Evolutionary conservation across 1,140 invertebrate genomes (phyloP).

Genomic region (Drosophila orena): DNA sequence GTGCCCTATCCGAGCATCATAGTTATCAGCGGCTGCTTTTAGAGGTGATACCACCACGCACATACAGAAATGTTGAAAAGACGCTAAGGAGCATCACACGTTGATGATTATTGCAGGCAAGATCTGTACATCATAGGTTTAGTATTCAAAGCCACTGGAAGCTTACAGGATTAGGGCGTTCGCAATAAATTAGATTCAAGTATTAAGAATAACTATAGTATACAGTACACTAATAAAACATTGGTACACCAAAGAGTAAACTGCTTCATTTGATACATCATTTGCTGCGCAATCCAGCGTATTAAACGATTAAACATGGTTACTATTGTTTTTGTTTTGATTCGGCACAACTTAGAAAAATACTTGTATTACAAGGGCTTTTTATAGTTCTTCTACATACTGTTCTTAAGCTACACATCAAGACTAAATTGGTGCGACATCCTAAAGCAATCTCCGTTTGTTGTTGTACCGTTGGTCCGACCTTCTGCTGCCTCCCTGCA

Average conservation of each 20-base stretch:
- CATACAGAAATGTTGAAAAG: constrained; percentile 89
- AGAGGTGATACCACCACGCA: constrained; percentile 88
- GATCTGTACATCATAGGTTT: constrained; percentile 22
- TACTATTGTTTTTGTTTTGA: too few relatives aligned
- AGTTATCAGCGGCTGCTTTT: constrained; percentile 88
- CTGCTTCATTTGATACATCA: too few relatives aligned
- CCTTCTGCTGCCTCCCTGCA: constrained; percentile 53
- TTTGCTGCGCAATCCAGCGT: too few relatives aligned
- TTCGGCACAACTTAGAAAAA: too few relatives aligned
- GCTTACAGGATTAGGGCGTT: constrained; percentile 2
- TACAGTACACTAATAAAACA: too few relatives aligned
- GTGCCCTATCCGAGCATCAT: constrained; percentile 87
- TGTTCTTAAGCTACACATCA: constrained; percentile 21
- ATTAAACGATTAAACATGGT: too few relatives aligned
- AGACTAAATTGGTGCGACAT: constrained; percentile 15
- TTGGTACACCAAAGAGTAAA: too few relatives aligned
- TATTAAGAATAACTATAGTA: neutral
- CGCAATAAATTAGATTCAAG: neutral
- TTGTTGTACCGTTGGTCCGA: constrained; percentile 63
- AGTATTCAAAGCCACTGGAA: neutral
- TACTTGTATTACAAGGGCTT: too few relatives aligned
- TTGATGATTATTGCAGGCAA: constrained; percentile 27
- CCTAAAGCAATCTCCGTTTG: constrained; percentile 36
- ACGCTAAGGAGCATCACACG: constrained; percentile 85
- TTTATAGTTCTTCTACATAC: too few relatives aligned